A percentile compares a stretch with the other conserved stretches of the same genome.
Evolutionary conservation across 2,797 vertebrate genomes (phyloP).

Genomic region (Anguilla megastoma): DNA sequence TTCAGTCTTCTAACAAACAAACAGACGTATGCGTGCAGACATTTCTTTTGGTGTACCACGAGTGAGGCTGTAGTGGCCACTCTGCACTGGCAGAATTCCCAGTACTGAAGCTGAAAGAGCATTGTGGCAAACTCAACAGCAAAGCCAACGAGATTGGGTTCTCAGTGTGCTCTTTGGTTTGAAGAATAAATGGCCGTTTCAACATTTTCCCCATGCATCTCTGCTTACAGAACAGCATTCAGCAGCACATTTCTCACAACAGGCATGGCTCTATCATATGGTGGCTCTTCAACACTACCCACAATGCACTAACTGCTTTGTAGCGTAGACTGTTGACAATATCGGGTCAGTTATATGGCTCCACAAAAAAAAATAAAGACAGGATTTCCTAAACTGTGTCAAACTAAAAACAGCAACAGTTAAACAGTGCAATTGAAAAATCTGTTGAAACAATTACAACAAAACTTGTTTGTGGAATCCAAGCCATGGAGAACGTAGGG

Average conservation of each 20-base stretch:
- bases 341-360: neutral
- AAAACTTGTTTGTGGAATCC: conserved; percentile 2
- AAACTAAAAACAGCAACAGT: neutral
- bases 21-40: neutral
- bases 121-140: neutral
- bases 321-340: neutral
- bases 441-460: conserved; percentile 2
- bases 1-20: neutral
- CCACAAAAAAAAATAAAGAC: neutral
- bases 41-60: neutral
- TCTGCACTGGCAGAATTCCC: conserved; percentile 8
- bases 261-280: neutral
- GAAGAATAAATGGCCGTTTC: neutral
- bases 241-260: neutral
- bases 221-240: neutral
- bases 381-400: neutral
- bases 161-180: neutral
- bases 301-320: neutral
- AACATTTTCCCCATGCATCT: neutral
- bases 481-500: neutral
- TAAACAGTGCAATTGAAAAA: neutral
- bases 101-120: conserved; percentile 2
- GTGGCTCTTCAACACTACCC: conserved; percentile 22
- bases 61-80: neutral
- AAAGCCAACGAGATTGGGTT: neutral